Percentiles rank a stretch among this genome's conserved stretches.
Conservation (phyloP, 1,140 invertebrate species). For the Whitmania pigra region DNA sequence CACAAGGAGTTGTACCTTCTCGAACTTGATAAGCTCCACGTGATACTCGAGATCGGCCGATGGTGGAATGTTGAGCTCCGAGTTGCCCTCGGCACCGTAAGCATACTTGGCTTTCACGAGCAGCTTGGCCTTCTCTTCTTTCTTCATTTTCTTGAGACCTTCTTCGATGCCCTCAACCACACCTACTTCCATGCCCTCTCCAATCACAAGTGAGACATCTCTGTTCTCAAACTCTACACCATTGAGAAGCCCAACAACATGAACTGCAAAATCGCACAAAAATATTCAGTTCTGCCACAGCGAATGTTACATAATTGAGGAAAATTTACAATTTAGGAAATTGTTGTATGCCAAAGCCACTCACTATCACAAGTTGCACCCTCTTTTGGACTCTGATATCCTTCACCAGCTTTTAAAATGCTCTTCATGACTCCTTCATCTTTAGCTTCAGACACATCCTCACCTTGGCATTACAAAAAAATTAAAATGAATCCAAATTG, state of each 20-base stretch:
- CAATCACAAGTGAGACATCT: conserved; percentile 68
- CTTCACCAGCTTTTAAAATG: conserved; percentile 56
- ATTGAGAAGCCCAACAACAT: conserved; percentile 59
- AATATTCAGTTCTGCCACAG: background rate
- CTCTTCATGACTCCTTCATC: conserved; percentile 68
- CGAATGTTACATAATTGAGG: conserved; percentile 1
- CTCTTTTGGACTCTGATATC: conserved; percentile 60
- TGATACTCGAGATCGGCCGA: conserved; percentile 67
- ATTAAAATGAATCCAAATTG: background rate
- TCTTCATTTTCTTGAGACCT: conserved; percentile 68
- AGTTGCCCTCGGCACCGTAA: conserved; percentile 60
- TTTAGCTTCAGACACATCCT: conserved; percentile 70
- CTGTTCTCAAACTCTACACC: conserved; percentile 58
- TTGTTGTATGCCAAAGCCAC: background rate
- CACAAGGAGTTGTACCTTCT: conserved; percentile 50
- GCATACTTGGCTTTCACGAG: conserved; percentile 63
- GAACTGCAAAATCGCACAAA: conserved; percentile 49
- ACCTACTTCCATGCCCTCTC: conserved; percentile 63
- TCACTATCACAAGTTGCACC: conserved; percentile 48
- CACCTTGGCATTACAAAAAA: conserved; percentile 42
- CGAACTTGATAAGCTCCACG: conserved; percentile 63
- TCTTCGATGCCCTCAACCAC: conserved; percentile 71
- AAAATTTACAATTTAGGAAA: background rate
- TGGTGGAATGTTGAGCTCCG: conserved; percentile 61
- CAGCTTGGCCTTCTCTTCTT: conserved; percentile 64